These are phyloP conservation scores for Branchellion lobata DNA, from an alignment of 2,888 invertebrate genomes.

Conservation along the genomic window DNA sequence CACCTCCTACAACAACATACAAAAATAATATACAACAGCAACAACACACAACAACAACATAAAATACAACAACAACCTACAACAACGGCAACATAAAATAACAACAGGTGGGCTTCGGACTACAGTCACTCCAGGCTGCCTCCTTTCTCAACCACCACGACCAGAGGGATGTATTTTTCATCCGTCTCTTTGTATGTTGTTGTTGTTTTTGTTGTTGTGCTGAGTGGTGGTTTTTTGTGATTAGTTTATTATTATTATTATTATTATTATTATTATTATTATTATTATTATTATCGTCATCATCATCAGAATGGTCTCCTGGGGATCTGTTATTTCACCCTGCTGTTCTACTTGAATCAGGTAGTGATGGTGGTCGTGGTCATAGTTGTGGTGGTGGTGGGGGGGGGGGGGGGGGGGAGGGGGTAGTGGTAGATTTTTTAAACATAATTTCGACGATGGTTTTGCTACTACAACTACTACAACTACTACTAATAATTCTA, in stretches of 20 bases:
- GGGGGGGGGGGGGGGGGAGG: no score
- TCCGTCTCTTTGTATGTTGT: slow-evolving; percentile 11
- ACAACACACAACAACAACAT: no score
- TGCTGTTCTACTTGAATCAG: slow-evolving; percentile 6
- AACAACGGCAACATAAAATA: no score
- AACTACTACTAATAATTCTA: no score
- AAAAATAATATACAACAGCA: no score
- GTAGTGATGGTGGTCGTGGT: background rate
- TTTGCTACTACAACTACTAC: no score
- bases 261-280: background rate
- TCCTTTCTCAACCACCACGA: background rate
- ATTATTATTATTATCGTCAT: background rate
- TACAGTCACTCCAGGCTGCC: slow-evolving; percentile 2
- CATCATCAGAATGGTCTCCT: background rate
- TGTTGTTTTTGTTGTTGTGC: no score
- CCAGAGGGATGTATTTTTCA: slow-evolving; percentile 16
- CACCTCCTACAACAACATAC: no score
- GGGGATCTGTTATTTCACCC: background rate
- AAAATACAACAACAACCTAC: no score
- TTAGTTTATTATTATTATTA: background rate
- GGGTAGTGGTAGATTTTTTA: no score
- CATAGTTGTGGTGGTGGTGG: no score
- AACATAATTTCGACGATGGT: no score
- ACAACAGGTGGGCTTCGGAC: slow-evolving; percentile 1
- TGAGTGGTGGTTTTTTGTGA: background rate